Evolutionary conservation across 2,113 vertebrate species (phyloP), one percentile per base, ranked within the genome.

Genomic region (Toxotes jaculatrix): DNA sequence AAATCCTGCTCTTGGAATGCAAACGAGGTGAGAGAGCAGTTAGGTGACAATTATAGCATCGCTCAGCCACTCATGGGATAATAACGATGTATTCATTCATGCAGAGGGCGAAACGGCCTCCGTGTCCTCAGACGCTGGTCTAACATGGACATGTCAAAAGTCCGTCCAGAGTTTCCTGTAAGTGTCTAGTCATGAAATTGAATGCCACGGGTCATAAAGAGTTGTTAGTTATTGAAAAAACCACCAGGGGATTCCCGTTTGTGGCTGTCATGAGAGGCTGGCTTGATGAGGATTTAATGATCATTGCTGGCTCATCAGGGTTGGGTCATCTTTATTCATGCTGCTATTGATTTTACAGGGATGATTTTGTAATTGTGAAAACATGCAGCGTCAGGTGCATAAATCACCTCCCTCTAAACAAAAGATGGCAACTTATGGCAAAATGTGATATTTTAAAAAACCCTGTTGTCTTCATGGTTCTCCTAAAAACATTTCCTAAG

Each of bases 1-100:
- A 92, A 90, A 75, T 89, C 73, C 72, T 63, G 85, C 87, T 89
- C 77, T 53, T 40, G 65, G 91, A 94, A 94, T 93, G 84, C 87
- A 91, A 91, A 93, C 56, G 91, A 93, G 84, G 88, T 51, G 78
- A 83, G 82, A 62, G 86, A 79, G 85, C 83, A 71, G 66, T 59
- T 34, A 77, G 88, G 84, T 87, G 89, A 91, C 88, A 85, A 79
- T 56, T 78, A 87, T 74, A 82, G 80, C 79, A 62, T 43, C 16
- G 79, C 80, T 80, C 82, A 74, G 83, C 80, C 59, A 53, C 87
- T 89, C 75, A 81, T 71, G 71, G 89, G 83, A 74, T 89, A 80
- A 84, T 91, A 87, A 93, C 82, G 82, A 88, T 85, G 64, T 84
- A 87, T 68, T 89, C 85, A 71, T 75, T 87, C 87, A 84, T 79